These are phyloP conservation scores for Cyclina sinensis DNA, from an alignment of 1,140 invertebrate species.

Conservation along the genomic window DNA sequence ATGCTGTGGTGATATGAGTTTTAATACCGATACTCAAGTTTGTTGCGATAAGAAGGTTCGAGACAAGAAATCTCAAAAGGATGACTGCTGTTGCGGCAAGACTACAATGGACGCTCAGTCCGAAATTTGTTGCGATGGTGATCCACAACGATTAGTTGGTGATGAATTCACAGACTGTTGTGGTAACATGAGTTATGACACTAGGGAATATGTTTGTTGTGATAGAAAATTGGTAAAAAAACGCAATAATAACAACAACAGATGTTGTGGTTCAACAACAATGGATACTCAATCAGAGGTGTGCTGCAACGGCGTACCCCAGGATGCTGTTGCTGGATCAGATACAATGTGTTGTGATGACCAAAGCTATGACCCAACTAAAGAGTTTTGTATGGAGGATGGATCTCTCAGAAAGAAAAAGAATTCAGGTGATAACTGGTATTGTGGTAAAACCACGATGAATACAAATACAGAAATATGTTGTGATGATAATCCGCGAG, in stretches of 20 bases:
- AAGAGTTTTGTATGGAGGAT: constrained; percentile 48
- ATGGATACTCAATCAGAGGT: constrained; percentile 51
- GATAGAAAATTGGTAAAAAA: constrained; percentile 45
- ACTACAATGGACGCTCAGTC: constrained; percentile 57
- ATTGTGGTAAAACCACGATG: constrained; percentile 60
- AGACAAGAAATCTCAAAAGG: constrained; percentile 61
- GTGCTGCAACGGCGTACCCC: constrained; percentile 53
- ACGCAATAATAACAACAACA: constrained; percentile 19
- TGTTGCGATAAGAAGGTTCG: constrained; percentile 54
- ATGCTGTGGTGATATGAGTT: constrained; percentile 58
- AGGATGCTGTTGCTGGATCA: constrained; percentile 29
- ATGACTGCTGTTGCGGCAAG: constrained; percentile 64
- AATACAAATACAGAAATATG: constrained; percentile 63
- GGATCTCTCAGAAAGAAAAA: constrained; percentile 40
- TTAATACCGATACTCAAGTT: constrained; percentile 46
- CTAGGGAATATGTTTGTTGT: constrained; percentile 45
- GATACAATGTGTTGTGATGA: constrained; percentile 63
- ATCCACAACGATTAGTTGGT: constrained; percentile 36
- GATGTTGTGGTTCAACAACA: constrained; percentile 61
- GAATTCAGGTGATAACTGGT: constrained; percentile 50
- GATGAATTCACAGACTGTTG: constrained; percentile 54
- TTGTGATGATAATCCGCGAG: constrained; percentile 47
- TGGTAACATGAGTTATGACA: constrained; percentile 49
- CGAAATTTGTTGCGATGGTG: constrained; percentile 61
- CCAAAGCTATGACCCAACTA: constrained; percentile 53